Base-by-base conservation (phyloP, 2,797 vertebrate species). In the Protonibea diacanthus region DNA sequence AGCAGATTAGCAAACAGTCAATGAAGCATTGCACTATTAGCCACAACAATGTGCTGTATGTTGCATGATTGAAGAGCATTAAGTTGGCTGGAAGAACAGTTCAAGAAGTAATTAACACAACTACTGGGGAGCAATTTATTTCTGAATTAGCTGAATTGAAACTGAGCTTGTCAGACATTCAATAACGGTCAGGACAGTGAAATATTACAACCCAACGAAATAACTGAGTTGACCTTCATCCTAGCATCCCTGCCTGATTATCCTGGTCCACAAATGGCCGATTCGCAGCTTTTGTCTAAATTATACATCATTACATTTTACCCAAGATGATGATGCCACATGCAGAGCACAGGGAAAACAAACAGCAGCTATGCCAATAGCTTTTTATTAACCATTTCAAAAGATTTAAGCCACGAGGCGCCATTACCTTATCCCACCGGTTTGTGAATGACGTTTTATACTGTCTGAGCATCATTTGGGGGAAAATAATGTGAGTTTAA, bases 1-100 rank as follows among this genome's bases (percentile, higher is more conserved):
- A 87, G 78, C 71, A 86, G 82, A 91, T 91, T 90, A 89, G 79
- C 86, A 85, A 88, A 87, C 77, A 84, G 81, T 84, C 85, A 86
- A 86, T 91, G 87, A 92, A 74, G 89, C 86, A n/a, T 63, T 63
- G 84, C 58, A 14, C 73, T 88, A 84, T 88, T 89, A 86, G 87
- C 70, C 65, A 64, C 75, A 78, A 68, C 85, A 85, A 67, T 87
- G 80, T 72, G 81, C 80, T 62, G 78, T 7, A 71, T 71, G 77
- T 76, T 75, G 78, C 76, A 45, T 67, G 76, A 88, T 76, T 74
- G 81, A 61, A 72, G 78, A 82, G 74, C 81, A 88, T 82, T 81
- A 69, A 57, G 52, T 82, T 76, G 82, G 62, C 75, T 75, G 71
- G 58, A 79, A 88, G 25, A 88, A 86, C 74, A 80, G 79, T 80